Conservation (phyloP, 2,888 invertebrate genomes). For the Pemphredon lugubris region DNA sequence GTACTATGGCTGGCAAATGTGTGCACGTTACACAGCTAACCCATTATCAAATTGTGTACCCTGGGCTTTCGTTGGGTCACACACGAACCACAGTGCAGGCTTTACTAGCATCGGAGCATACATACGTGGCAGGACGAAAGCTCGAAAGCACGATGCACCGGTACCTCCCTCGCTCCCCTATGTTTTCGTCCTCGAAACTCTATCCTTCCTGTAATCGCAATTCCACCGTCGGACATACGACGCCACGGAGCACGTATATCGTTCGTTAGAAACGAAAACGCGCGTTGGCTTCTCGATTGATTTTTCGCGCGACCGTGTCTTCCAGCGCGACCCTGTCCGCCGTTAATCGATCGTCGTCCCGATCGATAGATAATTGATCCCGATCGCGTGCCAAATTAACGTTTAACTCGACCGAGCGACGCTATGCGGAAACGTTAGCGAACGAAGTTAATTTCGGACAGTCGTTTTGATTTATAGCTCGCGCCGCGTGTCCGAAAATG, state of each 20-base stretch:
- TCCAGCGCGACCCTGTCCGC: too few species aligned
- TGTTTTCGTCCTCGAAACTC: conserved; percentile 45
- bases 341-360: too few species aligned
- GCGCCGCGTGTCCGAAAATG: too few species aligned
- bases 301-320: too few species aligned
- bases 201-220: conserved; percentile 44
- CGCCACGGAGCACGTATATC: conserved; percentile 14
- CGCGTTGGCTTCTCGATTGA: not conserved
- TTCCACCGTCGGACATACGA: conserved; percentile 31
- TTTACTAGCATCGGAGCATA: conserved; percentile 27
- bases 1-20: conserved; percentile 59
- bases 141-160: conserved; percentile 49
- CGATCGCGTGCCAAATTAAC: too few species aligned
- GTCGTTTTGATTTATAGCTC: too few species aligned
- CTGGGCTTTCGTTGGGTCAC: conserved; percentile 66
- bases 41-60: conserved; percentile 78
- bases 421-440: too few species aligned
- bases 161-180: conserved; percentile 22
- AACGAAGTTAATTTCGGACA: too few species aligned
- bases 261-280: conserved; percentile 7
- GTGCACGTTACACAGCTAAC: conserved; percentile 73
- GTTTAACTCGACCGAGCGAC: too few species aligned
- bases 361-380: too few species aligned
- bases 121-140: conserved; percentile 48
- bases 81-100: conserved; percentile 60